phyloP scores from a whole-genome alignment of 2,888 invertebrate species.

The Rapana venosa region DNA sequence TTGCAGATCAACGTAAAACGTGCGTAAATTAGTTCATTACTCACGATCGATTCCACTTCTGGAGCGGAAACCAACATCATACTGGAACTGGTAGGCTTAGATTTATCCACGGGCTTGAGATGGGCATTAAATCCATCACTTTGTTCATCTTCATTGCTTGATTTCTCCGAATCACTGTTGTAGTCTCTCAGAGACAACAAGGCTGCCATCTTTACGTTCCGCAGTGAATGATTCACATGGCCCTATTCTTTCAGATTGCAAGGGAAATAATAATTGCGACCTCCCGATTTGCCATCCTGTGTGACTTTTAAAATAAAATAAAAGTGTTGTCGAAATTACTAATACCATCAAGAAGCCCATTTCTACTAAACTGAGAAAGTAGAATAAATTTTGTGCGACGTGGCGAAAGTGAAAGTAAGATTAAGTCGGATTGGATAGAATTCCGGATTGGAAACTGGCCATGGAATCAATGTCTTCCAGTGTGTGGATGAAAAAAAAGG shows the following conservation, averaged over 20 bases:
- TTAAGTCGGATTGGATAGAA: no score
- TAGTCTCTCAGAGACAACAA: constrained; percentile 84
- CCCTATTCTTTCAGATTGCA: not conserved
- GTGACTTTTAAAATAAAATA: no score
- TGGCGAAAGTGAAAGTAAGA: not conserved
- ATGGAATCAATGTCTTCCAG: no score
- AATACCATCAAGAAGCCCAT: no score
- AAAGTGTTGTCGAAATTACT: no score
- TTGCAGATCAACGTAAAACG: not conserved
- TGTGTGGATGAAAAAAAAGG: no score
- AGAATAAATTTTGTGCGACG: no score
- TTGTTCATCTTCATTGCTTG: constrained; percentile 79
- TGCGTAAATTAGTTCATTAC: not conserved
- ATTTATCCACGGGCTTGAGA: constrained; percentile 65
- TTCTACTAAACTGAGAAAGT: no score
- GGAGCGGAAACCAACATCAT: constrained; percentile 87
- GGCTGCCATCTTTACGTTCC: constrained; percentile 53
- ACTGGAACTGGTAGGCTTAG: constrained; percentile 57
- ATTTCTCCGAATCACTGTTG: constrained; percentile 86
- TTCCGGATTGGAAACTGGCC: no score
- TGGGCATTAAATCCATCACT: constrained; percentile 66
- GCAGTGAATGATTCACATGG: constrained; percentile 26
- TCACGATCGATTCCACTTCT: constrained; percentile 86
- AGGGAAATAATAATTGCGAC: no score
- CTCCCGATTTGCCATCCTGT: no score